These are phyloP conservation scores for Diaphora mendica DNA, from an alignment of 2,888 invertebrate species.

Conservation along the genomic window DNA sequence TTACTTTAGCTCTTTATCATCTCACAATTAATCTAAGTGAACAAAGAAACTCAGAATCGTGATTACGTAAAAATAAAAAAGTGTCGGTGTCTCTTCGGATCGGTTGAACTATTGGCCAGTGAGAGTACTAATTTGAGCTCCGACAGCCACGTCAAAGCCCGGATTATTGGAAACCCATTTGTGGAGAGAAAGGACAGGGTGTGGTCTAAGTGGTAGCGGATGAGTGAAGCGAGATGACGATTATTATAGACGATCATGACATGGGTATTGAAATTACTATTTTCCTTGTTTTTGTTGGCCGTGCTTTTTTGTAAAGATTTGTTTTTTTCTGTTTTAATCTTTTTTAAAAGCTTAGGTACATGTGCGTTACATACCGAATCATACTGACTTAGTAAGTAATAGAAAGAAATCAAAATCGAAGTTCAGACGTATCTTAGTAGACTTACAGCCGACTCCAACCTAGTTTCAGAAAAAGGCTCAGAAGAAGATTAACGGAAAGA, in stretches of 20 bases:
- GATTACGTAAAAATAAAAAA: slow-evolving; percentile 21
- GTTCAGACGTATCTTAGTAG: too few species aligned
- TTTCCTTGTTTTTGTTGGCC: neutral
- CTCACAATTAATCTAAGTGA: neutral
- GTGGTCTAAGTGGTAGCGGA: slow-evolving; percentile 30
- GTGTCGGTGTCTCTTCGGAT: slow-evolving; percentile 24
- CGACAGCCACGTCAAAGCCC: slow-evolving; percentile 55
- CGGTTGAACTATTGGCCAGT: slow-evolving; percentile 30
- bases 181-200: slow-evolving; percentile 42
- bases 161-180: slow-evolving; percentile 77
- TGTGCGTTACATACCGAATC: too few species aligned
- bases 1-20: neutral
- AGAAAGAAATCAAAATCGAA: too few species aligned
- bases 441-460: too few species aligned
- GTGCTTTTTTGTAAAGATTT: neutral
- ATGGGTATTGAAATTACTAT: neutral
- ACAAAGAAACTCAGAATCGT: slow-evolving; percentile 10
- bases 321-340: neutral
- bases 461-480: too few species aligned
- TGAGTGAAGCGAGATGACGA: neutral
- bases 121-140: slow-evolving; percentile 45
- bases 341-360: neutral
- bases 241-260: neutral
- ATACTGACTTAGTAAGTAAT: too few species aligned
- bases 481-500: neutral